Conservation (phyloP, 2,113 vertebrate species). For the Anas platyrhynchos region DNA sequence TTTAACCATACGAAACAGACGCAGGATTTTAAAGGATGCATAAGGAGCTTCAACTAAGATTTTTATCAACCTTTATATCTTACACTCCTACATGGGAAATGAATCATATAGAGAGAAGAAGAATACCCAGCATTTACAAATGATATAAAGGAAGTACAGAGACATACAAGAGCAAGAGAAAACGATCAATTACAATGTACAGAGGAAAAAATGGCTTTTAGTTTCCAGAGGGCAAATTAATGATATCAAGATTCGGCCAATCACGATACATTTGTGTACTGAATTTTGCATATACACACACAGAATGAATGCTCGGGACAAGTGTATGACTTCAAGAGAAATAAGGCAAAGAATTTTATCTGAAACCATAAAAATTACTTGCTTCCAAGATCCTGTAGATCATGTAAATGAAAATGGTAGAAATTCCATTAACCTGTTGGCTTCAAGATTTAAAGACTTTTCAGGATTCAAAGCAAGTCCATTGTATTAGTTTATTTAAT, state of each 20-base stretch:
- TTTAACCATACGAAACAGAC: neutral
- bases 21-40: neutral
- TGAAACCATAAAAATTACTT: constrained; percentile 19
- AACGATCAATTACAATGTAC: neutral
- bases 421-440: neutral
- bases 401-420: neutral
- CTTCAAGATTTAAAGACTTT: neutral
- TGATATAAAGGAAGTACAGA: constrained; percentile 14
- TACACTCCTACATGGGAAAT: neutral
- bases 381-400: neutral
- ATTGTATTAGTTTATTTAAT: neutral
- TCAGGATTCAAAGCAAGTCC: neutral
- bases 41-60: neutral
- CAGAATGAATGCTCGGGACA: neutral
- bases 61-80: constrained; percentile 7
- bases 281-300: neutral
- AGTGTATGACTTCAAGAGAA: neutral
- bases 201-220: neutral
- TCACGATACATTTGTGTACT: neutral
- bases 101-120: neutral
- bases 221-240: neutral
- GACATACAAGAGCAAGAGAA: neutral
- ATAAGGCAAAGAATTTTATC: constrained; percentile 27
- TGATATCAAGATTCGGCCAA: neutral
- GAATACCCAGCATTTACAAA: neutral